These are phyloP conservation scores for Stratiomys singularior DNA, from an alignment of 2,888 invertebrate species.

Conservation along the genomic window DNA sequence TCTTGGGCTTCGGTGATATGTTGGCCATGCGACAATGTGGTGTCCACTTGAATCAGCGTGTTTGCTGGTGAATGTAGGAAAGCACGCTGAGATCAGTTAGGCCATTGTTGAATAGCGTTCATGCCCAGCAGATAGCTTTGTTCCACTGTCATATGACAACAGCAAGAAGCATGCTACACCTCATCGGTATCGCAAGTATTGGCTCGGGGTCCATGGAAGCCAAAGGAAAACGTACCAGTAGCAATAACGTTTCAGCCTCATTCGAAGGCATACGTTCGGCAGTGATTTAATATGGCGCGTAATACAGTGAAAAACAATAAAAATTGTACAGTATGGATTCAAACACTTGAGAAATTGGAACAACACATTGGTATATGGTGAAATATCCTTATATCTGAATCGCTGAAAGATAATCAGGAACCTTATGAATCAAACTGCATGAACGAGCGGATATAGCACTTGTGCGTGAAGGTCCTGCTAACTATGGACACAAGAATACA, in stretches of 20 bases:
- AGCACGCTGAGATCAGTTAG: conserved; percentile 27
- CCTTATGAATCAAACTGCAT: too few species aligned
- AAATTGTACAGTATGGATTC: not conserved
- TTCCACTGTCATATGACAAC: conserved; percentile 42
- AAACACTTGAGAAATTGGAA: too few species aligned
- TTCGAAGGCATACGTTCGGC: not conserved
- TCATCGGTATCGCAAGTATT: conserved; percentile 1
- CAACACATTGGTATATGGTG: too few species aligned
- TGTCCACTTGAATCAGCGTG: conserved; percentile 1
- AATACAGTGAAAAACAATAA: not conserved
- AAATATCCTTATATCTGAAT: too few species aligned
- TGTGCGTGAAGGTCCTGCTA: too few species aligned
- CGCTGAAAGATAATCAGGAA: too few species aligned
- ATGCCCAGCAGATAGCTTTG: conserved; percentile 38
- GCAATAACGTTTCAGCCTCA: not conserved
- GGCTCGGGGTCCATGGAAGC: conserved; percentile 17
- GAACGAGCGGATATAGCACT: too few species aligned
- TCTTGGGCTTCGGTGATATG: not conserved
- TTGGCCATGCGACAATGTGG: conserved; percentile 16
- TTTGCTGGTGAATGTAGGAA: not conserved
- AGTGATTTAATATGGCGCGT: not conserved
- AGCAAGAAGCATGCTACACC: not conserved
- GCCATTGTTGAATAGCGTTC: conserved; percentile 38
- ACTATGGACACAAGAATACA: too few species aligned
- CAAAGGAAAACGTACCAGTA: conserved; percentile 25